phyloP scores from a whole-genome alignment of 2,888 invertebrate species.

The Biston stratarius region DNA sequence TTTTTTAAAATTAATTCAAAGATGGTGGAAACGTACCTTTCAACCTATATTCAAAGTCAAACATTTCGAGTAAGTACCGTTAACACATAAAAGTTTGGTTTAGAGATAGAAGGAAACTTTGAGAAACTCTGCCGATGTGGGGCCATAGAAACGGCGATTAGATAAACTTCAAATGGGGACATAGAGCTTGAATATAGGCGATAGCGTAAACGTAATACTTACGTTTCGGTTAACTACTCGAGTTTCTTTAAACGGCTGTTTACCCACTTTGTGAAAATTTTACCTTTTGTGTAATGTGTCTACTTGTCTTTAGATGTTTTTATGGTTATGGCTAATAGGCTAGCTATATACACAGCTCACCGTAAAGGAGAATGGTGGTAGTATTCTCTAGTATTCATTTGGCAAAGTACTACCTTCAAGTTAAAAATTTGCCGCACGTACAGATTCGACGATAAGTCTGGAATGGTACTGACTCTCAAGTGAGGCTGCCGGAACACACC shows the following conservation, averaged over 20 bases:
- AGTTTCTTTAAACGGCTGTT: slow-evolving; percentile 1
- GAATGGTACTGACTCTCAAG: too few species aligned
- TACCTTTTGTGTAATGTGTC: not conserved
- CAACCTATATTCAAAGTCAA: slow-evolving; percentile 22
- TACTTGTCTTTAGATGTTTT: not conserved
- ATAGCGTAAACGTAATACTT: not conserved
- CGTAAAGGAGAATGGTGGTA: too few species aligned
- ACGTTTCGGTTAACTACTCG: not conserved
- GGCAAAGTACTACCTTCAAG: too few species aligned
- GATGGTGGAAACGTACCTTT: slow-evolving; percentile 12
- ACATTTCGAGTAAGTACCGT: slow-evolving; percentile 17
- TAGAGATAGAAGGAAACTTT: slow-evolving; percentile 24
- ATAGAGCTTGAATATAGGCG: not conserved
- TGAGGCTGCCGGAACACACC: too few species aligned
- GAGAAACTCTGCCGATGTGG: slow-evolving; percentile 15
- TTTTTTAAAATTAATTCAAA: not conserved
- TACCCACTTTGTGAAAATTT: not conserved
- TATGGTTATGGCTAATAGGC: too few species aligned
- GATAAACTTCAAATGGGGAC: slow-evolving; percentile 10
- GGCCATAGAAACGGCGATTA: slow-evolving; percentile 8
- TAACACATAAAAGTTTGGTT: slow-evolving; percentile 31
- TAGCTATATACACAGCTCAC: too few species aligned
- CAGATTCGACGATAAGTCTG: too few species aligned
- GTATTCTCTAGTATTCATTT: too few species aligned
- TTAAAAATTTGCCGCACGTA: too few species aligned